A percentile compares a stretch with the other conserved stretches of the same genome.
Evolutionary conservation across 2,113 vertebrate species (phyloP).

Genomic region (Ammodramus savannarum): DNA sequence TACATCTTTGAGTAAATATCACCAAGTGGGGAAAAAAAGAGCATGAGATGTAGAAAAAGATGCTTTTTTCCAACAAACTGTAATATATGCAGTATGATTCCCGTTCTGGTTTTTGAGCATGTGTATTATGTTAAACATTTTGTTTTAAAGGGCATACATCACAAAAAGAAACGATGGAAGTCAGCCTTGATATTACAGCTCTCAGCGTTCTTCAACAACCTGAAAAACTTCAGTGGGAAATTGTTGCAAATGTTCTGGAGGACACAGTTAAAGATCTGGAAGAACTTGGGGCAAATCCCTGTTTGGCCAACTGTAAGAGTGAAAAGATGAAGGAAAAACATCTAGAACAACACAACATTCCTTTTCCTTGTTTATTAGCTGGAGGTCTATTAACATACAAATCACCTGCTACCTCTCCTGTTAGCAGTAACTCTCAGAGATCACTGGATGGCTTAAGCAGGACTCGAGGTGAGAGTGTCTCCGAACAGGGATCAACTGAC

Average conservation of each 20-base stretch:
- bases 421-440: slow-evolving; percentile 82
- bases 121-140: background rate
- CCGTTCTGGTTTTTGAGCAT: background rate
- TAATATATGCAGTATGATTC: background rate
- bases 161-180: slow-evolving; percentile 93
- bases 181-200: slow-evolving; percentile 92
- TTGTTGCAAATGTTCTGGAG: slow-evolving; percentile 96
- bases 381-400: slow-evolving; percentile 95
- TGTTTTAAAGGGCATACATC: slow-evolving; percentile 85
- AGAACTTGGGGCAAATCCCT: slow-evolving; percentile 93
- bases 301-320: slow-evolving; percentile 85
- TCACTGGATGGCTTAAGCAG: slow-evolving; percentile 87
- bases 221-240: slow-evolving; percentile 98
- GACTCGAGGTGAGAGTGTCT: slow-evolving; percentile 90
- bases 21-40: background rate
- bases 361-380: slow-evolving; percentile 94
- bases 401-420: slow-evolving; percentile 84
- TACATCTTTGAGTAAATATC: background rate
- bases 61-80: background rate
- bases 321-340: slow-evolving; percentile 94
- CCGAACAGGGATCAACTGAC: slow-evolving; percentile 92
- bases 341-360: slow-evolving; percentile 96
- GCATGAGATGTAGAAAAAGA: background rate
- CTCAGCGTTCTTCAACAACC: slow-evolving; percentile 97
- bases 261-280: slow-evolving; percentile 98